Evolutionary conservation across 2,113 vertebrate genomes (phyloP).

Genomic region (Takifugu bimaculatus): DNA sequence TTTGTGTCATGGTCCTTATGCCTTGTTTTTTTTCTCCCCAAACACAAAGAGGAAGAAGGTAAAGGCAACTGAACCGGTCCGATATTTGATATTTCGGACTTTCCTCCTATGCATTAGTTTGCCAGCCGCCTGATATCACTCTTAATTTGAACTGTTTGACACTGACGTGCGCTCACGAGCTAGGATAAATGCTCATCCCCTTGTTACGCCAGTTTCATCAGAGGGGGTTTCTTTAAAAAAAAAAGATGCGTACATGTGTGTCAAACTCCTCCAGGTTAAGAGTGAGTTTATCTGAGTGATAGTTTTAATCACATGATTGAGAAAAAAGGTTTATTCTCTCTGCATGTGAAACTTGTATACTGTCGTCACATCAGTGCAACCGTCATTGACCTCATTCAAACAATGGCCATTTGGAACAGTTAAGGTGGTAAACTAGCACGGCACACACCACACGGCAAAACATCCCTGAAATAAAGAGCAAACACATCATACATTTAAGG

Average conservation of each 20-base stretch:
- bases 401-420: slow-evolving; percentile 33
- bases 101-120: slow-evolving; percentile 62
- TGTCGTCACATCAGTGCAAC: slow-evolving; percentile 22
- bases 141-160: slow-evolving; percentile 66
- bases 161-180: background rate
- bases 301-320: slow-evolving; percentile 44
- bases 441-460: too few species aligned
- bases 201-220: background rate
- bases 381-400: slow-evolving; percentile 41
- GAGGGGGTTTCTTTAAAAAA: too few species aligned
- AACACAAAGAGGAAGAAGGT: slow-evolving; percentile 90
- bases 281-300: slow-evolving; percentile 50
- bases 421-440: slow-evolving; percentile 17
- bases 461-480: too few species aligned
- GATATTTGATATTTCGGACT: slow-evolving; percentile 19
- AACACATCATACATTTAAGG: too few species aligned
- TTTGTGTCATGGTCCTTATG: slow-evolving; percentile 24
- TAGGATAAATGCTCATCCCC: background rate
- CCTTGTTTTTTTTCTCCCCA: slow-evolving; percentile 34
- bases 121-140: slow-evolving; percentile 49
- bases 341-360: slow-evolving; percentile 52
- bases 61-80: slow-evolving; percentile 64
- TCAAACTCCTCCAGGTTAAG: slow-evolving; percentile 56
- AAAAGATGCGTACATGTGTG: slow-evolving; percentile 14
- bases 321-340: slow-evolving; percentile 55